phyloP scores from a whole-genome alignment of 2,797 vertebrate genomes.

The Lithobates sylvaticus region DNA sequence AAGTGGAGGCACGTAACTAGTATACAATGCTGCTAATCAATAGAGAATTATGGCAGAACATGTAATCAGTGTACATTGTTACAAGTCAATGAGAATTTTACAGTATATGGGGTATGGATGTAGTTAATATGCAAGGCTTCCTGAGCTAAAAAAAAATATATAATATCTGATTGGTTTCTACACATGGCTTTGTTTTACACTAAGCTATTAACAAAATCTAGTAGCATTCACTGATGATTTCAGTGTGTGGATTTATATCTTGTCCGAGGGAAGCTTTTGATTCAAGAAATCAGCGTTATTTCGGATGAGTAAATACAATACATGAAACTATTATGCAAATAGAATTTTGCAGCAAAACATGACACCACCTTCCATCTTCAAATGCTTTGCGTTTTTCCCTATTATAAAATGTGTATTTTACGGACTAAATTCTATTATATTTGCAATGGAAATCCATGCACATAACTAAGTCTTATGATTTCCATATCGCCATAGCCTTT shows the following conservation, averaged over 20 bases:
- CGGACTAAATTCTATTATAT: background rate
- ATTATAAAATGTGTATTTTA: conserved; percentile 5
- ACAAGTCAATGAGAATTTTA: background rate
- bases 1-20: no score
- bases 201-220: background rate
- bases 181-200: background rate
- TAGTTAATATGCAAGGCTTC: background rate
- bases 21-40: no score
- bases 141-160: background rate
- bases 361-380: conserved; percentile 22
- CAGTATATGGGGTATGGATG: background rate
- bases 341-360: conserved; percentile 16
- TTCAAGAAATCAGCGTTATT: background rate
- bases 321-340: conserved; percentile 39
- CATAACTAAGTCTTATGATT: background rate
- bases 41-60: no score
- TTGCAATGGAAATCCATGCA: conserved; percentile 6
- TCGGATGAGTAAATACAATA: conserved; percentile 32
- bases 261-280: conserved; percentile 1
- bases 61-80: background rate
- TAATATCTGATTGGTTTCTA: background rate
- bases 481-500: background rate
- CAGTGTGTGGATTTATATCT: conserved; percentile 7
- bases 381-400: conserved; percentile 22
- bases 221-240: background rate